These are phyloP conservation scores for Perca fluviatilis DNA, from an alignment of 2,113 vertebrate genomes.

Conservation along the genomic window DNA sequence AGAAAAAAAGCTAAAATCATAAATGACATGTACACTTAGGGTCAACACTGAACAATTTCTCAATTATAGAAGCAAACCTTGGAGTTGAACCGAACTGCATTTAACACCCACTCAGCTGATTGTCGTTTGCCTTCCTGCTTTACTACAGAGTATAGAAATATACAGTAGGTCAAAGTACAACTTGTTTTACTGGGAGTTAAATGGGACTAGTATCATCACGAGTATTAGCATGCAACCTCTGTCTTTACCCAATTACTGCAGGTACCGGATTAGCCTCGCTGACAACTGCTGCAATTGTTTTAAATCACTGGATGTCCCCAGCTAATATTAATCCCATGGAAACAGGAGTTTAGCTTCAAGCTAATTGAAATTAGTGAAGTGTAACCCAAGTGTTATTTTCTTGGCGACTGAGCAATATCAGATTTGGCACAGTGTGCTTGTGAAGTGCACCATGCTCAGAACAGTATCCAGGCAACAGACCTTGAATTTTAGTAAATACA, in stretches of 20 bases:
- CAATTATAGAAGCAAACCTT: neutral
- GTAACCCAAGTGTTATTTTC: constrained; percentile 27
- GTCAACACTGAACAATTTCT: too few species aligned
- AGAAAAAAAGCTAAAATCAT: too few species aligned
- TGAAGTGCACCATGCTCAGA: constrained; percentile 9
- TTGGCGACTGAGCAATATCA: constrained; percentile 16
- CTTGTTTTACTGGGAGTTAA: neutral
- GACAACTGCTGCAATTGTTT: constrained; percentile 7
- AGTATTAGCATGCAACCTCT: constrained; percentile 1
- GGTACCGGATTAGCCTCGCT: constrained; percentile 20
- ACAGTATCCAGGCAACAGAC: constrained; percentile 63
- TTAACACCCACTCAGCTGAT: neutral
- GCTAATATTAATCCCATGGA: constrained; percentile 11
- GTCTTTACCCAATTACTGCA: constrained; percentile 15
- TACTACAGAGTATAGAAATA: neutral
- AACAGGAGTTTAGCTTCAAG: neutral
- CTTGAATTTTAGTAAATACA: constrained; percentile 40
- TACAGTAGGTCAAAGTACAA: neutral
- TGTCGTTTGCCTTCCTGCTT: neutral
- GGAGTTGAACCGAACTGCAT: neutral
- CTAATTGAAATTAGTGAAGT: neutral
- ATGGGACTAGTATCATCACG: neutral
- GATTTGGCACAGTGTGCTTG: constrained; percentile 11
- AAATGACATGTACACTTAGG: too few species aligned
- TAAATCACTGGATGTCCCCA: neutral